A percentile compares a stretch with the other conserved stretches of the same genome.
Evolutionary conservation across 2,888 invertebrate genomes (phyloP).

Genomic region (Tinea pellionella): DNA sequence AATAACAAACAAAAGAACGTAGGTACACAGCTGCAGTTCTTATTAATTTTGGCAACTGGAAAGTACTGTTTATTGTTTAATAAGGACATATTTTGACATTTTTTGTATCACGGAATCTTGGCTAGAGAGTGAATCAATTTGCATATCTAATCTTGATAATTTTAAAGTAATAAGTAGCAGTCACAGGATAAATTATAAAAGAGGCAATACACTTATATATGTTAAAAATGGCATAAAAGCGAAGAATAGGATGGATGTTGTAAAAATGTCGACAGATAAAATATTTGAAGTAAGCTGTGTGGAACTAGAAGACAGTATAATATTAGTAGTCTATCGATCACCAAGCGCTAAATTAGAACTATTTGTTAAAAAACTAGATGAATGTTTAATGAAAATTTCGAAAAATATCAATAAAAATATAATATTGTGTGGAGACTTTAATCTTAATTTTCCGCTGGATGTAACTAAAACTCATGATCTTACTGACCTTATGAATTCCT

Average conservation of each 20-base stretch:
- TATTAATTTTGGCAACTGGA: too few relatives aligned
- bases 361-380: background rate
- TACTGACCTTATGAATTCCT: conserved; percentile 8
- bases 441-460: background rate
- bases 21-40: too few relatives aligned
- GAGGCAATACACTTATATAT: conserved; percentile 12
- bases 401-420: background rate
- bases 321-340: background rate
- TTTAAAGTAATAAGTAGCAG: conserved; percentile 14
- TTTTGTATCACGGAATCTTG: conserved; percentile 13
- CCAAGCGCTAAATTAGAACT: background rate
- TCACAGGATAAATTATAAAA: conserved; percentile 2
- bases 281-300: background rate
- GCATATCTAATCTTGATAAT: background rate
- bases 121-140: background rate
- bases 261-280: background rate
- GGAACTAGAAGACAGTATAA: background rate
- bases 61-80: background rate
- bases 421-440: background rate
- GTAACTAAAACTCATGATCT: background rate
- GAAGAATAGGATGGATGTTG: too few relatives aligned
- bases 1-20: too few relatives aligned
- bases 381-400: background rate
- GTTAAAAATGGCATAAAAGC: background rate
- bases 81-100: conserved; percentile 6